Base-by-base conservation (phyloP, 2,888 invertebrate species). In the Endotricha flammealis region DNA sequence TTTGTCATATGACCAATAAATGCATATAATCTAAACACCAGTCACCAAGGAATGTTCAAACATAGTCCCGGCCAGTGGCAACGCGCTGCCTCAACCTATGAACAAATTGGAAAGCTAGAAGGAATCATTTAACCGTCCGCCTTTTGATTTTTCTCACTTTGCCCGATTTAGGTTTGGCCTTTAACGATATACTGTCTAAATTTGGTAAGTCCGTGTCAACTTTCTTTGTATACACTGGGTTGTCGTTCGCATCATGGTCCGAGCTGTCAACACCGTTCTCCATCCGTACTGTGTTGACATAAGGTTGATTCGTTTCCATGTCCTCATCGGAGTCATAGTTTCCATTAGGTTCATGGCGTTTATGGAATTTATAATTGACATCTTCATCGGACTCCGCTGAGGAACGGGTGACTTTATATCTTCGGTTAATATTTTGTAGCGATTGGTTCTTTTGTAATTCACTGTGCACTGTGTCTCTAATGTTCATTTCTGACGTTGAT, bases 51-150 rank as follows among this genome's bases (percentile, higher is more conserved):
- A 76, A 78, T 76, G 78, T 70, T 70, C 53, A 61, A 43, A 60
- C 53, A 48, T 50, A 49, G 38, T 54, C 48, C 36, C 49, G 34
- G 32, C 51, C 47, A 24, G 35, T 14, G 10, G 53, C 47, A 39
- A 68, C 64, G 46, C 52, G 63, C 29, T 49, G 65, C 53, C 67
- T 64, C 65, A 83, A 57, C 55, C 80, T 70, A 54, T 82, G 71
- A 52, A 85, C 75, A 59, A 82, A 85, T 62, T 75, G 78, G 49
- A 78, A 71, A 50, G 79, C 79, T 39, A 80, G 64, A 73, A 77
- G 62, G 41, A 83, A 86, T 87, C 87, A 87, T 85, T 86, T 86
- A 39, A 78, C 74, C 48, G 82, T 80, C 67, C 81, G 64, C 51
- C 70, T 63, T 63, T 62, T 77, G 10, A 58, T 48, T 60, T 57